Percentiles rank a stretch among this genome's conserved stretches.
phyloP scores from a whole-genome alignment of 1,140 invertebrate genomes.

The Zaprionus tsacasi region DNA sequence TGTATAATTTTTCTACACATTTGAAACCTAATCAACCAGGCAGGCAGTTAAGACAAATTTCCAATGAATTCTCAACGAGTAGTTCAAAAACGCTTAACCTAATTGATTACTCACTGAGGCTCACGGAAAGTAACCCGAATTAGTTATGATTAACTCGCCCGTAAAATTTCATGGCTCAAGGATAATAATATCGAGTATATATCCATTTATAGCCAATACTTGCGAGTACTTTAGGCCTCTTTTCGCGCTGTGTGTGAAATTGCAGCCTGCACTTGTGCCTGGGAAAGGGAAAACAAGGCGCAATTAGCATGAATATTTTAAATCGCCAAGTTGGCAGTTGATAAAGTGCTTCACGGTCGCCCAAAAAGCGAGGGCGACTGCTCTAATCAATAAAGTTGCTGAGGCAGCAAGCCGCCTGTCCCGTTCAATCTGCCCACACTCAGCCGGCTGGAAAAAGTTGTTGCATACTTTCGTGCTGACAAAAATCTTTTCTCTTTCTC shows the following conservation, averaged over 20 bases:
- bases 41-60: not conserved
- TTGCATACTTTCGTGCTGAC: conserved; percentile 62
- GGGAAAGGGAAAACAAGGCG: conserved; percentile 16
- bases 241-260: conserved; percentile 57
- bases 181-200: not conserved
- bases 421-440: not conserved
- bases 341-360: conserved; percentile 29
- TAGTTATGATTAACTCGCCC: not conserved
- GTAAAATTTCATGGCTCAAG: not conserved
- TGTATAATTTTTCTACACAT: not conserved
- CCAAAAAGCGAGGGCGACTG: conserved; percentile 13
- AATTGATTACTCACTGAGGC: not conserved
- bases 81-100: not conserved
- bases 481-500: conserved; percentile 55
- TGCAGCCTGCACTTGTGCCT: conserved; percentile 68
- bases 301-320: conserved; percentile 75
- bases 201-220: not conserved
- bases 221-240: conserved; percentile 1
- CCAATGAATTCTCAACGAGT: not conserved
- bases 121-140: not conserved
- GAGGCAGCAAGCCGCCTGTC: conserved; percentile 46
- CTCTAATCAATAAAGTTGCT: conserved; percentile 78
- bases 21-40: not conserved
- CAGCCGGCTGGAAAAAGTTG: conserved; percentile 26
- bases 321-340: conserved; percentile 59